These are phyloP conservation scores for Folsomia candida DNA, from an alignment of 2,888 invertebrate species.

Conservation along the genomic window DNA sequence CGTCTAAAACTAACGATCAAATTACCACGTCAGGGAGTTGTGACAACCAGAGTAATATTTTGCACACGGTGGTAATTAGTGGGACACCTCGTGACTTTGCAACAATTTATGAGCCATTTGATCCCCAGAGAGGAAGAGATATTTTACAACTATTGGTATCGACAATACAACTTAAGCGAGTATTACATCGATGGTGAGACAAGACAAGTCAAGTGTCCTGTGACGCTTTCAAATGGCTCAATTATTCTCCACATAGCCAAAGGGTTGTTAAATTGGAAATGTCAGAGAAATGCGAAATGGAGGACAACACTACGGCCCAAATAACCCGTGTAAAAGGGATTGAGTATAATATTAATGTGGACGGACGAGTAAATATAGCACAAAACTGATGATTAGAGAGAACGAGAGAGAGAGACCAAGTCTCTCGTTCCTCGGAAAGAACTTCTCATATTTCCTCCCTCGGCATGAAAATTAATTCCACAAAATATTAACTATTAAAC, in stretches of 20 bases:
- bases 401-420: background rate
- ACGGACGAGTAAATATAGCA: too few species aligned
- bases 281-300: background rate
- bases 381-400: too few species aligned
- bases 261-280: background rate
- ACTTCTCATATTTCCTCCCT: slow-evolving; percentile 52
- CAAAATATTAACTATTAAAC: slow-evolving; percentile 52
- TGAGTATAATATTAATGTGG: background rate
- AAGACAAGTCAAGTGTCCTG: background rate
- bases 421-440: slow-evolving; percentile 30
- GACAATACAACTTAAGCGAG: background rate
- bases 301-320: too few species aligned
- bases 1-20: too few species aligned
- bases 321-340: background rate
- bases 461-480: slow-evolving; percentile 52
- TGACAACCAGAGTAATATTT: too few species aligned
- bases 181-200: background rate
- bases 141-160: background rate
- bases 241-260: background rate
- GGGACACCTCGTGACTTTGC: background rate
- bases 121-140: background rate
- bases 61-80: too few species aligned
- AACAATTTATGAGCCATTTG: background rate
- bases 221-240: background rate
- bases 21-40: too few species aligned